Base-by-base conservation (phyloP, 1,140 invertebrate genomes). In the Pseudomyrmex flavicornis region DNA sequence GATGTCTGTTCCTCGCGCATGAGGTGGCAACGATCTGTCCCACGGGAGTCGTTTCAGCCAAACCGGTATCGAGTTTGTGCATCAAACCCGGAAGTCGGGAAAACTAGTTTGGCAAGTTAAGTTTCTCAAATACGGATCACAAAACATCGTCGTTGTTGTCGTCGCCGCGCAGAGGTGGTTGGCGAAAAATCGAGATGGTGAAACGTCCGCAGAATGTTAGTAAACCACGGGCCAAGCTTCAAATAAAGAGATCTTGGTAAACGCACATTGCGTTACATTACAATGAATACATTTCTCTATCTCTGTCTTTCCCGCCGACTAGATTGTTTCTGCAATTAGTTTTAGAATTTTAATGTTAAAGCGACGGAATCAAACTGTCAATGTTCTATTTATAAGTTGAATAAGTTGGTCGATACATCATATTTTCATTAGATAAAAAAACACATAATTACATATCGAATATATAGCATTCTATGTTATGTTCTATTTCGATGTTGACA, bases 21-120 rank as follows among this genome's bases (percentile, higher is more conserved):
- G 85, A 90, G 66, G 85, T 89, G 88, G 79, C 88, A 83, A 90
- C 88, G 88, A 87, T 90, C 85, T 76, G 58, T 83, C 87, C 56
- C 85, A 1, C n/a, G 87, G 58, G 88, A 77, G 80, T 3, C 58
- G 65, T 89, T 89, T 35, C 35, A 35, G 35, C 35, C 75, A 59
- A 74, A 59, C 35, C 44, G 70, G 61, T 52, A 68, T 48, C 68
- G 15, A 83, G 58, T 70, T 80, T 22, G 54, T 35, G 69, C 80
- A 74, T 54, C 62, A 68, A 66, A 62, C n/a, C 69, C 17, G 10
- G 9, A 9, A 26, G 22, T 17, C 35, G 13, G 5, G 0, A 17
- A 22, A 76, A 82, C 44, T 54, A 87, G 75, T 75, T 62, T 63
- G 82, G 50, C 54, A 74, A 70, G 85, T 80, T 84, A 88, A 82